These are phyloP conservation scores for Geotrupes spiniger DNA, from an alignment of 2,888 invertebrate genomes.

Conservation along the genomic window DNA sequence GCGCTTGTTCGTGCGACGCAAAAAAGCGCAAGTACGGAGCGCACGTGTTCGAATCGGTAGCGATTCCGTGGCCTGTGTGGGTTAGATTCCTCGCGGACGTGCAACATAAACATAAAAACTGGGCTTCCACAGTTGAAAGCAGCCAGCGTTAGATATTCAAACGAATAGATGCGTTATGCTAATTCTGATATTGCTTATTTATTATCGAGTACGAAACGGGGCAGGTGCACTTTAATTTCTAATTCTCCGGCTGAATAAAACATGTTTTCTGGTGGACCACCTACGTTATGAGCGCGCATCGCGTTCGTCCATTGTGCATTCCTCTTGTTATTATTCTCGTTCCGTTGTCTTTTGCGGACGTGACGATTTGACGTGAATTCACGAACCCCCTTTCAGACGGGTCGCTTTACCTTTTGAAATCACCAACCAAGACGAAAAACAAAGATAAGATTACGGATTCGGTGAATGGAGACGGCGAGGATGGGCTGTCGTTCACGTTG, in stretches of 20 bases:
- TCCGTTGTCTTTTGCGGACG: constrained; percentile 1
- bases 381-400: neutral
- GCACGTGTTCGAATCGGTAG: too few species aligned
- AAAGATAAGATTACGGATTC: constrained; percentile 1
- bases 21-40: too few species aligned
- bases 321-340: constrained; percentile 5
- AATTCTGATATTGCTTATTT: neutral
- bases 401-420: constrained; percentile 4
- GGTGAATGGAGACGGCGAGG: neutral
- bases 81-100: too few species aligned
- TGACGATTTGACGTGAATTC: constrained; percentile 7
- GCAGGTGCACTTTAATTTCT: constrained; percentile 5
- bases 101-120: too few species aligned
- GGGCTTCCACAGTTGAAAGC: too few species aligned
- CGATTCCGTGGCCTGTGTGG: too few species aligned
- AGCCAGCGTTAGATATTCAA: neutral
- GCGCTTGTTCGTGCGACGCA: too few species aligned
- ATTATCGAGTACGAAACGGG: neutral
- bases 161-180: neutral
- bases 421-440: neutral
- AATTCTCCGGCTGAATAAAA: too few species aligned
- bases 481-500: too few species aligned
- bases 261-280: neutral
- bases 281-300: neutral
- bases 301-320: neutral